Evolutionary conservation across 2,888 invertebrate genomes (phyloP).

Genomic region (Macroteleia sp.): DNA sequence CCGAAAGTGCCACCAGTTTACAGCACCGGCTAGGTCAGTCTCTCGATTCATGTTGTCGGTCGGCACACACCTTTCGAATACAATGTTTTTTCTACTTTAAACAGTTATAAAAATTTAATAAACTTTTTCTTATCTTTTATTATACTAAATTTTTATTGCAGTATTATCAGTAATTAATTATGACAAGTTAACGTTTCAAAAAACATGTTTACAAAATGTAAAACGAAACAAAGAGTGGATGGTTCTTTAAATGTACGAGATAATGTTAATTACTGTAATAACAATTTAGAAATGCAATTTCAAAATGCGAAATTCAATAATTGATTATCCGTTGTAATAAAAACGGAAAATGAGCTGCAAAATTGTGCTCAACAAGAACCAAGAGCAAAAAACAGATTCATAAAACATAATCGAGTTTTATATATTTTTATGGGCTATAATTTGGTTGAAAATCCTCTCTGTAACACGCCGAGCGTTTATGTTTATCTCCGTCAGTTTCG

Average conservation of each 20-base stretch:
- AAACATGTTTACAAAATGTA: no score
- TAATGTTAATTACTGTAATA: not conserved
- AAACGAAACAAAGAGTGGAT: no score
- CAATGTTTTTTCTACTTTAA: not conserved
- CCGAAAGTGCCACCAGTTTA: constrained; percentile 74
- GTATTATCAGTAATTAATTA: not conserved
- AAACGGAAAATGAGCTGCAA: constrained; percentile 36
- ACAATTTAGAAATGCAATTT: constrained; percentile 12
- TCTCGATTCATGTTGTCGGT: constrained; percentile 10
- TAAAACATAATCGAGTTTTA: constrained; percentile 79
- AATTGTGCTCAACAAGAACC: constrained; percentile 7
- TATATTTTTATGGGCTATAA: constrained; percentile 80
- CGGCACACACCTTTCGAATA: not conserved
- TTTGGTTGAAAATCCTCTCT: constrained; percentile 77
- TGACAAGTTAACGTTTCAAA: no score
- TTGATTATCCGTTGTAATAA: constrained; percentile 46
- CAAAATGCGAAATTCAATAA: constrained; percentile 37
- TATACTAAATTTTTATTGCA: not conserved
- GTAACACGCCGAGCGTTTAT: constrained; percentile 64
- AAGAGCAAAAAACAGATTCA: constrained; percentile 77
- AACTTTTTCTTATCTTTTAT: no score
- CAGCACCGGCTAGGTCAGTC: constrained; percentile 80
- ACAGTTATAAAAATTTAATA: not conserved
- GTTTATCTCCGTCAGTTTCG: constrained; percentile 58
- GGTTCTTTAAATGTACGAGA: not conserved